Percentiles rank a stretch among this genome's conserved stretches.
Conservation (phyloP, 2,113 vertebrate genomes). For the Anarrhichthys ocellatus region DNA sequence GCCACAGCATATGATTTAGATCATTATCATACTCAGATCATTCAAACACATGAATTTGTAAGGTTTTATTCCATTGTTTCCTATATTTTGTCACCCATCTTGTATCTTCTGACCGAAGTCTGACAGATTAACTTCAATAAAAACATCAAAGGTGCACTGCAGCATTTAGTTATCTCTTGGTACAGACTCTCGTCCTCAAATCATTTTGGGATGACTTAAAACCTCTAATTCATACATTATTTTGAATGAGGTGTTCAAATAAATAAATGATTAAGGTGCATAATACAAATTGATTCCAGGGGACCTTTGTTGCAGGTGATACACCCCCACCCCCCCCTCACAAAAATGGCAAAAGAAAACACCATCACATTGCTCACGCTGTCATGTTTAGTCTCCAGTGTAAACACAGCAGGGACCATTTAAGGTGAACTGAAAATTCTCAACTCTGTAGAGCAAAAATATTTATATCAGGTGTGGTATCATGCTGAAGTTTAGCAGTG, state of each 20-base stretch:
- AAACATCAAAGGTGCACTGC: background rate
- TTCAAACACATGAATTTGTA: background rate
- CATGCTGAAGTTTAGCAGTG: background rate
- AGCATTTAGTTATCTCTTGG: constrained; percentile 18
- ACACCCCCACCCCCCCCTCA: background rate
- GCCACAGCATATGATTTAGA: background rate
- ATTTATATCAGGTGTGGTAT: background rate
- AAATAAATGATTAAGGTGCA: background rate
- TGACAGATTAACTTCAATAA: background rate
- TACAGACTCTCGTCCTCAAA: background rate
- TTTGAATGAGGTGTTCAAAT: background rate
- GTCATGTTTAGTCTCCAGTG: background rate
- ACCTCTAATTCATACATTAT: background rate
- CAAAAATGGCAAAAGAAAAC: background rate
- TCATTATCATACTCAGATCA: background rate
- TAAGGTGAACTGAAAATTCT: background rate
- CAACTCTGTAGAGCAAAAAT: background rate
- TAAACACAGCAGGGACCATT: constrained; percentile 1
- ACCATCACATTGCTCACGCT: background rate
- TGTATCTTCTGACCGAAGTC: background rate
- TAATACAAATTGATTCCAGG: background rate
- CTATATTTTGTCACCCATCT: background rate
- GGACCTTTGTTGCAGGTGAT: background rate
- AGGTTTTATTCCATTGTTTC: background rate
- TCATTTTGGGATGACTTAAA: background rate